Evolutionary conservation across 2,888 invertebrate species (phyloP), one percentile per base, ranked within the genome.

Genomic region (Nemoura dubitans): DNA sequence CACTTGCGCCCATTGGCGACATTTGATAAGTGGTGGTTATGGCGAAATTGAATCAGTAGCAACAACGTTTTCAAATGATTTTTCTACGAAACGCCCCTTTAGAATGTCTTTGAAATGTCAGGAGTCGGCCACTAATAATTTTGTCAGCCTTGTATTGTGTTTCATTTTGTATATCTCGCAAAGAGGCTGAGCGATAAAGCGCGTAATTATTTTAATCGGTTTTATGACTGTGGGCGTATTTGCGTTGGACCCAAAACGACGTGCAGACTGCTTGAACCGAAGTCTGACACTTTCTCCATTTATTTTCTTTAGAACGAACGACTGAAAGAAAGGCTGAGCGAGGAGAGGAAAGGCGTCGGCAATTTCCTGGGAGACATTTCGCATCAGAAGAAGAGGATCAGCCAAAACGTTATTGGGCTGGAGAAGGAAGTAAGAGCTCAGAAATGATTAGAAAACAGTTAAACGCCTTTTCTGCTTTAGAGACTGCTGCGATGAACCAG

Each of bases 301-400:
- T 10, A 36, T 36, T 36, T 36, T 10, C 10, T 36, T 36, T 90
- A 94, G 94, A 94, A 94, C 90, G 93, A 93, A 89, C 91, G 92
- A 87, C 90, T 94, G 88, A 94, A 93, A 89, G 93, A 94, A 89
- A 93, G 92, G 81, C 90, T 94, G 84, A 92, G 93, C 86, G 91
- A 92, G 6, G 93, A 93, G 89, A 91, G 93, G 85, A 92, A 92
- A 89, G 93, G 93, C 86, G 90, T 93, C 87, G 92, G 92, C 86
- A 91, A 92, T 89, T 91, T 92, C 89, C 88, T 91, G 88, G 90
- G 90, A 88, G 89, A 90, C 89, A 80, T 90, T 83, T 89, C 90
- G 83, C 89, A 89, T 43, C 92, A 92, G 87, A 90, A 92, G 88
- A 92, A 92, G 76, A 90, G 91, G 83, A 90, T 91, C 83, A 92